Base-by-base conservation (phyloP, 2,113 vertebrate genomes). In the Microcebus griseorufus region DNA sequence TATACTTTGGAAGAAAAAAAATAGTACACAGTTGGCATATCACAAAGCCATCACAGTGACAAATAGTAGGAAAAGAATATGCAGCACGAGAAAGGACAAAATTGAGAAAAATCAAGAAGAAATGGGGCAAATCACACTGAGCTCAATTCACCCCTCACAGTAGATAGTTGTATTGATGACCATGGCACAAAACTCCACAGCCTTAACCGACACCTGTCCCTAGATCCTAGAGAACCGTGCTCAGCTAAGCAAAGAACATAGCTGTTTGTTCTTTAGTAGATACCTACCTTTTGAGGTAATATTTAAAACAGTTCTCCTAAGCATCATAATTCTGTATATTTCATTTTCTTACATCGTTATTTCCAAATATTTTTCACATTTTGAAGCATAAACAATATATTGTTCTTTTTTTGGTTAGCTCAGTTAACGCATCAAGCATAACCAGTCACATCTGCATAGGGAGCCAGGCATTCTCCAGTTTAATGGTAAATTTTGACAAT, bases 401-500 rank as follows among this genome's bases (percentile, higher is more conserved):
- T 83, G 53, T 1, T 4, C 20, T 72, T 93, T 73, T 42, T 4
- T 51, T 79, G 84, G 64, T 73, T 93, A 65, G 58, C 18, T 93
- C 6, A 80, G 53, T 2, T 88, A 78, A 81, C 29, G 85, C 9
- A 29, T 96, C 34, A 82, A 82, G 34, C 29, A 88, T 81, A 96
- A 42, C 13, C 37, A 90, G 58, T 87, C n/a, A 83, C 67, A 80
- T 87, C 55, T 80, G 5, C 60, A 58, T 53, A 39, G 76, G 72
- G 20, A 93, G 39, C 39, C 81, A 90, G 45, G 48, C 34, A 88
- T 92, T 92, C 72, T 82, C 60, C 17, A 92, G 10, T 78, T 72
- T 42, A 60, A 73, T 58, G 84, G 27, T 92, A 75, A 80, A 91
- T 58, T 91, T 97, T 91, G 37, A 85, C 80, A 84, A 83, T 78